phyloP scores from a whole-genome alignment of 2,113 vertebrate species.

The Hyperopisus bebe region DNA sequence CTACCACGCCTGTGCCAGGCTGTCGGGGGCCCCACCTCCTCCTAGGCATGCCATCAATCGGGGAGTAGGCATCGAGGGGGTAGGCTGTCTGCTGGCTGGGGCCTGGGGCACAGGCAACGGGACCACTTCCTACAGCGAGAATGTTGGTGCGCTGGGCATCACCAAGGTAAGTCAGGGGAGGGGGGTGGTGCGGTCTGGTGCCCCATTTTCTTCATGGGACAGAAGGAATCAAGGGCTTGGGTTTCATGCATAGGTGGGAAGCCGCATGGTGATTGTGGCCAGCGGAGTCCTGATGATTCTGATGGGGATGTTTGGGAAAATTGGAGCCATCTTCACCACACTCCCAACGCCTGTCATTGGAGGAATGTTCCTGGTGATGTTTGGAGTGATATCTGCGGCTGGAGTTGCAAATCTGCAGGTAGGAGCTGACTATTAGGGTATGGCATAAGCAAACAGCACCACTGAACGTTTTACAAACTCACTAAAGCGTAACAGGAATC shows the following conservation, averaged over 20 bases:
- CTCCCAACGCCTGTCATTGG: conserved; percentile 85
- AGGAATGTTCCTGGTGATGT: conserved; percentile 93
- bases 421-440: background rate
- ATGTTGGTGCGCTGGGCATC: conserved; percentile 84
- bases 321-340: conserved; percentile 80
- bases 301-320: conserved; percentile 81
- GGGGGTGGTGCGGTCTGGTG: background rate
- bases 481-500: background rate
- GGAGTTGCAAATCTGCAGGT: conserved; percentile 93
- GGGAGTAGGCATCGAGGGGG: conserved; percentile 85
- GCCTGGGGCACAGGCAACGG: conserved; percentile 91
- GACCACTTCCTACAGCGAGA: conserved; percentile 92
- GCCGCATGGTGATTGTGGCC: conserved; percentile 76
- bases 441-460: background rate
- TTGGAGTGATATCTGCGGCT: conserved; percentile 80
- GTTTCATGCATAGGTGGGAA: conserved; percentile 75
- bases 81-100: conserved; percentile 86
- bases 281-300: conserved; percentile 75
- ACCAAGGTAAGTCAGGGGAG: conserved; percentile 70
- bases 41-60: conserved; percentile 83
- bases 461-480: background rate
- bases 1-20: conserved; percentile 85
- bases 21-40: conserved; percentile 81
- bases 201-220: background rate
- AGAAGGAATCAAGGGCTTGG: background rate